phyloP scores from a whole-genome alignment of 2,113 vertebrate genomes.

The Empidonax traillii region DNA sequence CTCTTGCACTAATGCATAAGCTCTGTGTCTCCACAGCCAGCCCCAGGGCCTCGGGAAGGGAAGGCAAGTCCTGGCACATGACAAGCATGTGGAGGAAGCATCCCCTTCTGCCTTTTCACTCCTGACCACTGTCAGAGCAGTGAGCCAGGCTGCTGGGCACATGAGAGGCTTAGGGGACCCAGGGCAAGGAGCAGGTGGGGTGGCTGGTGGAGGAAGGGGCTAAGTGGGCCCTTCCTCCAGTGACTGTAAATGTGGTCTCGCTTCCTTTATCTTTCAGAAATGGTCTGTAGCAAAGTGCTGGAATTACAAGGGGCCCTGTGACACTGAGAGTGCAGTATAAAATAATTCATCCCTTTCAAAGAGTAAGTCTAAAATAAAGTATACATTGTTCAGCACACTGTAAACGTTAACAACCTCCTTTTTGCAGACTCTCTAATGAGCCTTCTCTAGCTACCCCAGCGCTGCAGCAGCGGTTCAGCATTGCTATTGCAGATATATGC shows the following conservation, averaged over 20 bases:
- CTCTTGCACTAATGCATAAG: neutral
- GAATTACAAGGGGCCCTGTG: neutral
- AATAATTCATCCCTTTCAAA: neutral
- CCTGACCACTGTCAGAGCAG: rapidly evolving
- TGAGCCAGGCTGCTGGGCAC: neutral
- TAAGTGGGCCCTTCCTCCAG: neutral
- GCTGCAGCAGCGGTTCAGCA: neutral
- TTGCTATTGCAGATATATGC: neutral
- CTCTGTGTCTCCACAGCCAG: neutral
- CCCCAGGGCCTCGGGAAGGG: neutral
- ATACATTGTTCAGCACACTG: neutral
- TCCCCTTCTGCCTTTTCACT: neutral
- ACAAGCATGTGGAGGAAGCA: neutral
- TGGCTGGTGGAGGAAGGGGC: neutral
- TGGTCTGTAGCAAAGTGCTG: neutral
- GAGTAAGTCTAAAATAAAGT: neutral
- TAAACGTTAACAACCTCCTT: neutral
- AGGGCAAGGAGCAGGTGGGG: rapidly evolving
- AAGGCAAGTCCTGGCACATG: neutral
- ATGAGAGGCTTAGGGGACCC: rapidly evolving
- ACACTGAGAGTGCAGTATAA: neutral
- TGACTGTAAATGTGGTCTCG: neutral
- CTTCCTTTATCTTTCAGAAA: neutral
- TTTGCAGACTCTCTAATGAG: neutral
- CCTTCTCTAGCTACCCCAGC: neutral